These are phyloP conservation scores for Caenorhabditis japonica DNA, from an alignment of 2,888 invertebrate species.

Conservation along the genomic window DNA sequence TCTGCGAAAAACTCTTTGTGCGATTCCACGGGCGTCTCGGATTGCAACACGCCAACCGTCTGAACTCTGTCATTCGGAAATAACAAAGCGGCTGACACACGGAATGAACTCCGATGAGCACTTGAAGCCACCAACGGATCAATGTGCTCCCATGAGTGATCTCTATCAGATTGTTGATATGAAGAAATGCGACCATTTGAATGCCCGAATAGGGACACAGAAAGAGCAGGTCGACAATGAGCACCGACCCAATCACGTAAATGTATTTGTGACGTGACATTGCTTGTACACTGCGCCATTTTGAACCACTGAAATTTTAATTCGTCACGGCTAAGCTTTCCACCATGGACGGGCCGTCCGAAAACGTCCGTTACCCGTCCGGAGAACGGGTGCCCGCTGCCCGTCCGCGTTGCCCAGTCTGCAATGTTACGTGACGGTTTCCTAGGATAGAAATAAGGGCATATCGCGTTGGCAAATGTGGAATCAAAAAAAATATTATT, in stretches of 20 bases:
- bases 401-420: too few species aligned
- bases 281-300: slow-evolving; percentile 58
- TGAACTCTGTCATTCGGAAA: slow-evolving; percentile 76
- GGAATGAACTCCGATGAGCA: slow-evolving; percentile 76
- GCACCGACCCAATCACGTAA: slow-evolving; percentile 76
- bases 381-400: too few species aligned
- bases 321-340: too few species aligned
- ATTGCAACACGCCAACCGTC: slow-evolving; percentile 74
- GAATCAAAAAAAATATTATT: too few species aligned
- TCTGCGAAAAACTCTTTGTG: slow-evolving; percentile 71
- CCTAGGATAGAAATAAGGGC: too few species aligned
- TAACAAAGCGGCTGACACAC: slow-evolving; percentile 77
- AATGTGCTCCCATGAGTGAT: slow-evolving; percentile 62
- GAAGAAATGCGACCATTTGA: slow-evolving; percentile 72
- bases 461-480: too few species aligned
- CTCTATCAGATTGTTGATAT: slow-evolving; percentile 71
- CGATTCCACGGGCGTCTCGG: slow-evolving; percentile 62
- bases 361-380: too few species aligned
- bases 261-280: slow-evolving; percentile 77
- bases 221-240: slow-evolving; percentile 75
- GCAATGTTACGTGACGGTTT: too few species aligned
- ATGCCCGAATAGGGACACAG: slow-evolving; percentile 75
- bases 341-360: too few species aligned
- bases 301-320: slow-evolving; percentile 44
- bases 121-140: slow-evolving; percentile 74